Evolutionary conservation across 2,797 vertebrate species (phyloP).

Genomic region (Sebastes flavidus): DNA sequence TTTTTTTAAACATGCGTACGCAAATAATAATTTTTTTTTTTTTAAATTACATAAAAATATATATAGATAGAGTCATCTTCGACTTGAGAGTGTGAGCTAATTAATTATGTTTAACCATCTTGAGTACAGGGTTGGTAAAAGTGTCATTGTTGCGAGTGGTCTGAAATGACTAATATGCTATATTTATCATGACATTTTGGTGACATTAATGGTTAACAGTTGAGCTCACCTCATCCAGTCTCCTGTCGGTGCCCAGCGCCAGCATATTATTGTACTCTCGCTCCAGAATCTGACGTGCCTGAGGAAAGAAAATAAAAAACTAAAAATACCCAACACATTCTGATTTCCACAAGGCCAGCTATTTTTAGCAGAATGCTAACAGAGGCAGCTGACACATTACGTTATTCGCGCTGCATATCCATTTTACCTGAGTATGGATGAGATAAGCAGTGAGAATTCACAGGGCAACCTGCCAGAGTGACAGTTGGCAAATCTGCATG

Average conservation of each 20-base stretch:
- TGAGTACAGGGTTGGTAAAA: not conserved
- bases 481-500: conserved; percentile 60
- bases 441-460: conserved; percentile 43
- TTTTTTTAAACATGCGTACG: too few species aligned
- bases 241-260: conserved; percentile 97
- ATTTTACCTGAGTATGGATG: conserved; percentile 28
- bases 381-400: conserved; percentile 41
- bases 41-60: too few species aligned
- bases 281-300: conserved; percentile 99
- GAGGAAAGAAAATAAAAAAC: not conserved
- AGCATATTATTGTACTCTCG: conserved; percentile 98
- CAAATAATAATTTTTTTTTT: too few species aligned
- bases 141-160: not conserved
- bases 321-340: not conserved
- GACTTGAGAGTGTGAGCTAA: too few species aligned
- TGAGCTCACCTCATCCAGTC: conserved; percentile 94
- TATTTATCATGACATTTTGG: not conserved
- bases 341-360: conserved; percentile 30
- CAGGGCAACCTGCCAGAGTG: conserved; percentile 41
- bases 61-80: not conserved
- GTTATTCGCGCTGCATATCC: conserved; percentile 2
- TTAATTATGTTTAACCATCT: not conserved
- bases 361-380: conserved; percentile 50
- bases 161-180: not conserved
- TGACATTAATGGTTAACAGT: not conserved